Evolutionary conservation across 2,113 vertebrate genomes (phyloP).

Genomic region (Aptenodytes forsteri): DNA sequence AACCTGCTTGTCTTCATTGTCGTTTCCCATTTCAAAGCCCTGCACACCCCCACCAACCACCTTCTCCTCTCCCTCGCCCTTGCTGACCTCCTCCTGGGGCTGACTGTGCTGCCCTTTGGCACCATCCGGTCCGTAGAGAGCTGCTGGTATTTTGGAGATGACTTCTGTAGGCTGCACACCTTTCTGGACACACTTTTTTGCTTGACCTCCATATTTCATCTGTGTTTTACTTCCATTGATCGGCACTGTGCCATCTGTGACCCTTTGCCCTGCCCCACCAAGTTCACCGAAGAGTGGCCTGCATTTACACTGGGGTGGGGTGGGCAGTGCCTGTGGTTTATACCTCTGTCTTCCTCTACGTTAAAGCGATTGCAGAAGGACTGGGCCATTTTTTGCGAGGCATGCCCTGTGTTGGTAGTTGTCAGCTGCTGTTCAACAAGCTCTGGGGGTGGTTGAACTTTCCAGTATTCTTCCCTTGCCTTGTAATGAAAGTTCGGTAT

Average conservation of each 20-base stretch:
- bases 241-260: constrained; percentile 60
- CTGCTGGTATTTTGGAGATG: constrained; percentile 66
- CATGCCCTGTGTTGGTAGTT: constrained; percentile 49
- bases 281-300: constrained; percentile 28
- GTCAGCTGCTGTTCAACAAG: constrained; percentile 66
- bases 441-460: constrained; percentile 69
- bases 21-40: constrained; percentile 57
- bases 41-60: constrained; percentile 63
- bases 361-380: neutral
- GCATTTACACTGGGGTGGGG: constrained; percentile 28
- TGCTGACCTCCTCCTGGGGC: constrained; percentile 54
- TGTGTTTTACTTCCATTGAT: constrained; percentile 71
- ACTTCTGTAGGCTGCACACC: constrained; percentile 52
- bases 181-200: constrained; percentile 69
- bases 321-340: constrained; percentile 57
- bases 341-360: constrained; percentile 54
- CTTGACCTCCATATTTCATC: constrained; percentile 64
- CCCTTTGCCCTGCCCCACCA: constrained; percentile 57
- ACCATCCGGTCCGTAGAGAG: constrained; percentile 36
- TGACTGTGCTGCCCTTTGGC: constrained; percentile 61
- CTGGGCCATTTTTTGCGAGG: constrained; percentile 23
- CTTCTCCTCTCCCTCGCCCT: constrained; percentile 59
- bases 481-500: constrained; percentile 57
- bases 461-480: constrained; percentile 57
- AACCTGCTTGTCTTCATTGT: constrained; percentile 57